These are phyloP conservation scores for Drosophila fulvimacula DNA, from an alignment of 2,888 invertebrate genomes.

Conservation along the genomic window DNA sequence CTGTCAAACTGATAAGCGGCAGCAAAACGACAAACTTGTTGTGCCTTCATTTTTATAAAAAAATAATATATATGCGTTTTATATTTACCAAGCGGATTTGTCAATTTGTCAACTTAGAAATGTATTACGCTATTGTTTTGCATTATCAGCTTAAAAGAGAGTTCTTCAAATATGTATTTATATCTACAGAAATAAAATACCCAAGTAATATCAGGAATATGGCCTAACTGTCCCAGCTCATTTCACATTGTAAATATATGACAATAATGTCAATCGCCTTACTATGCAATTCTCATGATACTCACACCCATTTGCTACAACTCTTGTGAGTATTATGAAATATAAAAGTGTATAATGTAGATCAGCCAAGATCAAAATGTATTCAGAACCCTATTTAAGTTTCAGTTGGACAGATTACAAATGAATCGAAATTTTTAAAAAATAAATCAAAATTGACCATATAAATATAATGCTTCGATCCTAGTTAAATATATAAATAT, in stretches of 20 bases:
- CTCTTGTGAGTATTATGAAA: too few species aligned
- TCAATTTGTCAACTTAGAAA: background rate
- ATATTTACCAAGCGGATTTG: background rate
- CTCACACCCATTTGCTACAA: background rate
- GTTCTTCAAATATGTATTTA: background rate
- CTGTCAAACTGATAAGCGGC: conserved; percentile 38
- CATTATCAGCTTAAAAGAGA: too few species aligned
- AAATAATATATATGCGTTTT: background rate
- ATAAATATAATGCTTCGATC: too few species aligned
- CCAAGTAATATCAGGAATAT: background rate
- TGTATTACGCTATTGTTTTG: background rate
- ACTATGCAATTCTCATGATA: conserved; percentile 1
- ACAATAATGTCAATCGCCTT: background rate
- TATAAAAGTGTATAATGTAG: background rate
- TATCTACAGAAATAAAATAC: too few species aligned
- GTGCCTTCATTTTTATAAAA: background rate
- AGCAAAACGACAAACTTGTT: conserved; percentile 16
- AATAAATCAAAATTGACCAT: too few species aligned
- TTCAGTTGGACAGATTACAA: too few species aligned
- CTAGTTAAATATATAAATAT: too few species aligned
- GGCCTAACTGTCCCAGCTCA: background rate
- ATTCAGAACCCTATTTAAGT: background rate
- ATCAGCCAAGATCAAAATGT: background rate
- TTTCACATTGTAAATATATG: background rate
- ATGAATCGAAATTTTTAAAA: too few species aligned